phyloP scores from a whole-genome alignment of 2,888 invertebrate species.

The Argyresthia goedartella region DNA sequence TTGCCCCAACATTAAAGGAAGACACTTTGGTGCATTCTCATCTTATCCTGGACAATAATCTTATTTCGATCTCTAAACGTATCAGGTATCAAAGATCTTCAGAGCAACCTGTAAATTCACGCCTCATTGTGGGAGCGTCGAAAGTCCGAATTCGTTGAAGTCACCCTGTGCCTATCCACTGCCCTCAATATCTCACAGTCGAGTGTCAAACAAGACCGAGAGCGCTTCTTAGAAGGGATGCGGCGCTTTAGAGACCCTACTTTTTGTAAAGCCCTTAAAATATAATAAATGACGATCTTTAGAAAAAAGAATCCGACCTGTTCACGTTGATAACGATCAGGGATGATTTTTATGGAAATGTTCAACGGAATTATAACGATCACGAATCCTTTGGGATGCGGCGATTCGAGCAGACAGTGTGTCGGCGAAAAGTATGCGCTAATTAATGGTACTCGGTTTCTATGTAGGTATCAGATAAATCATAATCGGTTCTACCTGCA shows the following conservation, averaged over 20 bases:
- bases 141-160: conserved; percentile 40
- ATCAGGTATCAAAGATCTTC: conserved; percentile 21
- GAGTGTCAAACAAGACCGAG: conserved; percentile 64
- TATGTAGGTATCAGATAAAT: background rate
- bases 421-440: conserved; percentile 36
- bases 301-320: conserved; percentile 66
- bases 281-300: conserved; percentile 67
- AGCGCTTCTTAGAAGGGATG: conserved; percentile 60
- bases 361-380: conserved; percentile 64
- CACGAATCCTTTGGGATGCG: conserved; percentile 64
- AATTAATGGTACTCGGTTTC: background rate
- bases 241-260: conserved; percentile 60
- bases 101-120: conserved; percentile 45
- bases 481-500: background rate
- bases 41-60: background rate
- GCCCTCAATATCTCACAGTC: conserved; percentile 57
- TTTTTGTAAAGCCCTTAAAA: conserved; percentile 55
- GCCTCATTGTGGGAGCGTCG: conserved; percentile 41
- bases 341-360: conserved; percentile 68
- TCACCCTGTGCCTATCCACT: conserved; percentile 25
- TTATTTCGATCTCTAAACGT: conserved; percentile 5
- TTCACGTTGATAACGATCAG: conserved; percentile 63
- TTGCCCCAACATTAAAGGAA: background rate
- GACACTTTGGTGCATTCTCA: background rate
- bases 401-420: conserved; percentile 63